Evolutionary conservation across 2,113 vertebrate genomes (phyloP).

Genomic region (Picathartes gymnocephalus): DNA sequence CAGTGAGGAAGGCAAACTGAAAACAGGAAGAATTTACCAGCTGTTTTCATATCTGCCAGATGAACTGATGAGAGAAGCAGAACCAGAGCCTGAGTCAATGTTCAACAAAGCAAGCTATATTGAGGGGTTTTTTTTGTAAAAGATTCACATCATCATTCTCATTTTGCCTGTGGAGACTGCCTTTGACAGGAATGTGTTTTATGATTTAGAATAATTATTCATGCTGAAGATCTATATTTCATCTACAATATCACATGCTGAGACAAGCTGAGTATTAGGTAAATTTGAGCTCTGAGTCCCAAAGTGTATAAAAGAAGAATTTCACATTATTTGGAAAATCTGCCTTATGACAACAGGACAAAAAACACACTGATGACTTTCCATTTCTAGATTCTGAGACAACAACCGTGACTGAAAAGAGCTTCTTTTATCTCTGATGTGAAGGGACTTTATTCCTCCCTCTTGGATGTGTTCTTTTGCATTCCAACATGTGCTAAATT

Average conservation of each 20-base stretch:
- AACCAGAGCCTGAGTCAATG: neutral
- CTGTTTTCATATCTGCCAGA: neutral
- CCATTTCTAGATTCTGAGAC: conserved; percentile 5
- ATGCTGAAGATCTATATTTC: neutral
- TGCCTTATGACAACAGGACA: neutral
- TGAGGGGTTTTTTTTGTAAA: neutral
- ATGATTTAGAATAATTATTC: neutral
- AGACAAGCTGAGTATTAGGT: neutral
- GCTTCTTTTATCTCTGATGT: neutral
- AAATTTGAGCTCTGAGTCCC: neutral
- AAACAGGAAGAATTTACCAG: neutral
- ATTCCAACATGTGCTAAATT: neutral
- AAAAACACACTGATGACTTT: neutral
- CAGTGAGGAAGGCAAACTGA: neutral
- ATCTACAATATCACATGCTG: neutral
- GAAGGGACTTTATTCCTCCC: neutral
- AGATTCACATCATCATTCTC: neutral
- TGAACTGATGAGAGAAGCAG: neutral
- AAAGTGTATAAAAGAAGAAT: neutral
- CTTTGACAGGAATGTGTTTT: neutral
- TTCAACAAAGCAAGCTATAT: neutral
- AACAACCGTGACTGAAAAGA: neutral
- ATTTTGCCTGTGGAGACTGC: neutral
- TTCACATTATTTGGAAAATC: neutral
- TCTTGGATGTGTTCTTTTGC: neutral